Evolutionary conservation across 2,113 vertebrate species (phyloP), one percentile per base, ranked within the genome.

Genomic region (Phainopepla nitens): DNA sequence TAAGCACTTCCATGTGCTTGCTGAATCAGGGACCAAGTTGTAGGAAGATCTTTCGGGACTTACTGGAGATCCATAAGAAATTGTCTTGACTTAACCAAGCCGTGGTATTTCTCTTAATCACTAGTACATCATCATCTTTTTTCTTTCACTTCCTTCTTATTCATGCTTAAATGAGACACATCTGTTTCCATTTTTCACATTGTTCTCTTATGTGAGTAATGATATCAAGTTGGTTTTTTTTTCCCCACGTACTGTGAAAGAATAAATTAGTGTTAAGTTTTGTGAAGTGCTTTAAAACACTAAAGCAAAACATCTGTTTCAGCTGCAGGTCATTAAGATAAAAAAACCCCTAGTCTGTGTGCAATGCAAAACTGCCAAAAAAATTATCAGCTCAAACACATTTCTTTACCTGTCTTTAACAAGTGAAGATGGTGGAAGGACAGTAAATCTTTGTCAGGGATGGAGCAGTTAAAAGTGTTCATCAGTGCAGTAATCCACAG

Each of bases 181-280:
- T 97, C 96, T 98, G 97, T 91, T 97, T 95, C 87, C 93, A 95
- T 95, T 97, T 97, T 97, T 93, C 85, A 89, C 81, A 65, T 96
- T 97, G 94, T 97, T 97, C 91, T 96, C 73, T 96, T 94, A 71
- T 80, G 76, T 64, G 93, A 94, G 84, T 90, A 95, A 53, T 0
- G 28, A 66, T 95, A 96, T 88, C 89, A 82, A 94, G 88, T 73
- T 41, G n/a, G n/a, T 89, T 39, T 51, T 36, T 58, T 89, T 68
- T 49, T 20, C 50, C 23, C 89, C 60, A 28, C n/a, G 13, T 75
- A 82, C 83, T 94, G 87, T 70, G 53, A 94, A 96, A 96, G 73
- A 94, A 97, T 92, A 94, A 86, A 95, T 96, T 85, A 75, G 66
- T 80, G 84, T 94, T 91, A 89, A 78, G 78, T 94, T 96, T 94